Conservation (phyloP, 2,888 invertebrate genomes). For the Melanargia galathea region DNA sequence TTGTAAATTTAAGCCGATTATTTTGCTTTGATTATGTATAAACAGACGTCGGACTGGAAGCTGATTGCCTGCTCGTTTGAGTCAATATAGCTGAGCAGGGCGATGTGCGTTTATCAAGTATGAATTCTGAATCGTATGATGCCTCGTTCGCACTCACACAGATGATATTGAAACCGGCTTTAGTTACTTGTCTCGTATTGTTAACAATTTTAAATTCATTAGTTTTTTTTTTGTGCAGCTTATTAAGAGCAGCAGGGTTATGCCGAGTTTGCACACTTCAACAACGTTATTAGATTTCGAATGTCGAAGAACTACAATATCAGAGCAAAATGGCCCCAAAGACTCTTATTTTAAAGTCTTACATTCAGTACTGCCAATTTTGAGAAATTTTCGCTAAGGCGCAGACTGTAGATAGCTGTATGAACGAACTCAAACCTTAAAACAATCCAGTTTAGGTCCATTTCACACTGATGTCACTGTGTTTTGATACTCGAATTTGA, state of each 20-base stretch:
- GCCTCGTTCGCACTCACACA: conserved; percentile 5
- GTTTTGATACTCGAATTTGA: too few species aligned
- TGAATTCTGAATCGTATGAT: conserved; percentile 18
- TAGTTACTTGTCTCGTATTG: neutral
- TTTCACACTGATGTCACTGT: too few species aligned
- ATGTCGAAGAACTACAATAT: too few species aligned
- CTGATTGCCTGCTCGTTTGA: conserved; percentile 36
- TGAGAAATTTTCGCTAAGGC: too few species aligned
- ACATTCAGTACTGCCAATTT: too few species aligned
- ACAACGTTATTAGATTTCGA: too few species aligned
- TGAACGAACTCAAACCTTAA: too few species aligned
- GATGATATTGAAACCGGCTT: neutral
- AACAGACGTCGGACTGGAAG: conserved; percentile 37
- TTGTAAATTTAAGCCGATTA: conserved; percentile 31
- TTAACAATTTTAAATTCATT: neutral
- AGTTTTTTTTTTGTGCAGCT: neutral
- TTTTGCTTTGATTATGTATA: conserved; percentile 31
- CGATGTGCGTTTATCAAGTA: conserved; percentile 28
- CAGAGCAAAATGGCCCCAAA: too few species aligned
- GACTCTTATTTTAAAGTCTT: too few species aligned
- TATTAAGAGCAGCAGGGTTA: neutral
- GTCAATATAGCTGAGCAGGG: conserved; percentile 36
- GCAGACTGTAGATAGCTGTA: too few species aligned
- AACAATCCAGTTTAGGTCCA: too few species aligned
- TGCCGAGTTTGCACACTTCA: too few species aligned